Percentiles rank a stretch among this genome's conserved stretches.
Evolutionary conservation across 2,888 invertebrate genomes (phyloP).

Genomic region (Adineta ricciae): DNA sequence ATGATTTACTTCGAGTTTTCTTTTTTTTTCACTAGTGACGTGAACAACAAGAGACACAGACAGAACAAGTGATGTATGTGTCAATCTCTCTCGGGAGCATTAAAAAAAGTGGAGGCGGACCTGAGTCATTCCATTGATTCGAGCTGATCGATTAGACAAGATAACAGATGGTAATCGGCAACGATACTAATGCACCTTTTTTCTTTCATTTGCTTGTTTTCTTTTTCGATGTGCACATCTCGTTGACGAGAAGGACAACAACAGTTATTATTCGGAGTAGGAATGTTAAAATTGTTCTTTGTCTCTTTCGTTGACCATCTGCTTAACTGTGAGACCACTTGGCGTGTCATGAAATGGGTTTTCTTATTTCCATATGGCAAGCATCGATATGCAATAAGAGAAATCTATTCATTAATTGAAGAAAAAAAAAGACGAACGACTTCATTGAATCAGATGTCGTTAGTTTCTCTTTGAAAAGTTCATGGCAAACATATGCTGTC

Average conservation of each 20-base stretch:
- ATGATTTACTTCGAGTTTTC: neutral
- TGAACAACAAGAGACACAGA: neutral
- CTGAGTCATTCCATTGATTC: neutral
- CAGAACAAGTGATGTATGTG: neutral
- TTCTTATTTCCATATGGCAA: neutral
- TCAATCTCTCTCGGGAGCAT: neutral
- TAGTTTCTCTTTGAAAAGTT: neutral
- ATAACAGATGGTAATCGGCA: constrained; percentile 7
- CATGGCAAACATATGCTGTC: neutral
- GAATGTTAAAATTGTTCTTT: neutral
- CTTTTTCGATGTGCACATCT: neutral
- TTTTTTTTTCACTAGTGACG: neutral
- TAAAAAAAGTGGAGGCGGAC: neutral
- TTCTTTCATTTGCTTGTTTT: neutral
- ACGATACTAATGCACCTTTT: neutral
- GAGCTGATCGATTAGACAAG: neutral
- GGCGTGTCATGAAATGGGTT: neutral
- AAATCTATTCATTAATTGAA: neutral
- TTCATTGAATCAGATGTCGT: neutral
- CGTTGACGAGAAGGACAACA: neutral
- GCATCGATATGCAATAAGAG: neutral
- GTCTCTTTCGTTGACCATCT: neutral
- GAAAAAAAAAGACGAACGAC: neutral
- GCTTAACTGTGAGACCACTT: neutral
- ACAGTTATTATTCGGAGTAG: constrained; percentile 9